phyloP scores from a whole-genome alignment of 2,113 vertebrate species.

The Platichthys stellatus region DNA sequence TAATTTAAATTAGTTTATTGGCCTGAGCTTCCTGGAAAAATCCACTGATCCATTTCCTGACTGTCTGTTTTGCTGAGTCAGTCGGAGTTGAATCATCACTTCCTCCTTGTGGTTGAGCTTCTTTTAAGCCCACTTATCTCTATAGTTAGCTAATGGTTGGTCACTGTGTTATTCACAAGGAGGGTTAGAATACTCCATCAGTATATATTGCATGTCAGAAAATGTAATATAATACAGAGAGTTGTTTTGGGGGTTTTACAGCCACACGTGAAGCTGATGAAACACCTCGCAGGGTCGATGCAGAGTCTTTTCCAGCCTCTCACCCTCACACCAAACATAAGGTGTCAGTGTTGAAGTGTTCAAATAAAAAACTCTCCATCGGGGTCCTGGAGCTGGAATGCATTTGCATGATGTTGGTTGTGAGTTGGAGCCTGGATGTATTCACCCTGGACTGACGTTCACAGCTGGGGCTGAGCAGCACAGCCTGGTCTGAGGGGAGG shows the following conservation, averaged over 20 bases:
- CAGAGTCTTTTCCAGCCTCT: constrained; percentile 6
- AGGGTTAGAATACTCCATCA: not conserved
- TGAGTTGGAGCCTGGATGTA: constrained; percentile 58
- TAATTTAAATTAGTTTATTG: too few species aligned
- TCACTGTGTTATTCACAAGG: constrained; percentile 5
- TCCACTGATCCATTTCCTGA: not conserved
- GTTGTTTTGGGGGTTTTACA: not conserved
- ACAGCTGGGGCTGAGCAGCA: constrained; percentile 43
- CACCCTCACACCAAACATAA: constrained; percentile 31
- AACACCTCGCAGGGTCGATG: not conserved
- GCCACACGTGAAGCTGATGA: not conserved
- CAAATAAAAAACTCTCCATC: constrained; percentile 36
- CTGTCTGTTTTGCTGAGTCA: constrained; percentile 15
- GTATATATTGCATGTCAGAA: not conserved
- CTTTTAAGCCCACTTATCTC: constrained; percentile 1
- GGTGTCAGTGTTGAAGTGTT: constrained; percentile 32
- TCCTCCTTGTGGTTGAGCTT: constrained; percentile 12
- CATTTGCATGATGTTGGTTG: constrained; percentile 45
- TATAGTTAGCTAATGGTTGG: constrained; percentile 5
- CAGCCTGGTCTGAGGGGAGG: constrained; percentile 51
- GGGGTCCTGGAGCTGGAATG: constrained; percentile 18
- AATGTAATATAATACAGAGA: not conserved
- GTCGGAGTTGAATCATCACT: constrained; percentile 12
- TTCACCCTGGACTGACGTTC: constrained; percentile 49
- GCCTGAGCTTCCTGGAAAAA: not conserved